Evolutionary conservation across 2,797 vertebrate genomes (phyloP), one percentile per base, ranked within the genome.

Genomic region (Triplophysa yarkandensis): DNA sequence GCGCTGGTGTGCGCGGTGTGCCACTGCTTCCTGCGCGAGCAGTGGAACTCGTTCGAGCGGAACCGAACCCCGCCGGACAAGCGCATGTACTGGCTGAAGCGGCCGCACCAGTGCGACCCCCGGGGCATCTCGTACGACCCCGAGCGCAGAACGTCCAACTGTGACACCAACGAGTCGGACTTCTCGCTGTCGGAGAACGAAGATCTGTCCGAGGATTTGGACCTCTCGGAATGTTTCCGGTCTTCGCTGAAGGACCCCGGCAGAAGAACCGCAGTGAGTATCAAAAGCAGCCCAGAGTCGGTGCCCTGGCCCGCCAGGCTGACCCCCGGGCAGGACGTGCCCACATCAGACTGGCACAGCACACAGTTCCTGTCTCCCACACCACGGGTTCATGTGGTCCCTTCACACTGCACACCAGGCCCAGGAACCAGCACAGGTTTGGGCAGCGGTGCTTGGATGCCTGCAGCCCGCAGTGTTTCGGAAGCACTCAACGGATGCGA

Each of bases 21-120:
- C 89, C 94, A 94, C 90, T 95, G 95, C 83, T 98, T 98, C 81
- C 89, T 98, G 79, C 89, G 90, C 73, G 96, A 97, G 88, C 96
- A 98, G 94, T 98, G 95, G 96, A 95, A 94, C 87, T 92, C 95
- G 19, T 98, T 97, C 90, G 95, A 98, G 91, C 92, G 95, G 85
- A 94, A 90, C 88, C 92, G 95, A 86, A 96, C 95, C 77, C 95
- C 96, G 7, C 81, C 96, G 6, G 95, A 98, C 89, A 98, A 98
- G 89, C 95, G 96, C 90, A 95, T 98, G 94, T 98, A 98, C 89
- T 98, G 96, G 96, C 85, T 98, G 52, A 98, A 98, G 74, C 88
- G 96, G 79, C 95, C 96, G 48, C 94, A 98, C 83, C 96, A 98
- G 94, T 97, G 95, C 85, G 95, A 95, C 83, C 90, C 92, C 19